Percentiles rank a stretch among this genome's conserved stretches.
Evolutionary conservation across 2,888 invertebrate species (phyloP).

Genomic region (Hydroisotoma schaefferi): DNA sequence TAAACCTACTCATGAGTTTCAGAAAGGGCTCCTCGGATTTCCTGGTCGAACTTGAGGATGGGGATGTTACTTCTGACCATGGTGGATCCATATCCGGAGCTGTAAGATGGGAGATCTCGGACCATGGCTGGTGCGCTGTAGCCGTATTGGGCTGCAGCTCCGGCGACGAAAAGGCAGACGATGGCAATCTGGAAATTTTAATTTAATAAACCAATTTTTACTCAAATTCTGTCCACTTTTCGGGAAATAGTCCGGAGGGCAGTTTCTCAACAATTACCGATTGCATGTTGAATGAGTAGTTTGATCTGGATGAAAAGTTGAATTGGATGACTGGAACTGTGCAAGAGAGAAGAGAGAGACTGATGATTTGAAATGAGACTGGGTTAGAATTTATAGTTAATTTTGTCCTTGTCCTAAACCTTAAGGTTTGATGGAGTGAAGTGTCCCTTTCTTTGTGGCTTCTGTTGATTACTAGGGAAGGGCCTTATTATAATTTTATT

Average conservation of each 20-base stretch:
- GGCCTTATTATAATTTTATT: too few relatives aligned
- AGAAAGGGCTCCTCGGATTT: constrained; percentile 17
- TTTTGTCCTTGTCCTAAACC: too few relatives aligned
- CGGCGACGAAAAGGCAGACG: constrained; percentile 21
- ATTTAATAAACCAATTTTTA: too few relatives aligned
- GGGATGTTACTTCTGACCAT: constrained; percentile 15
- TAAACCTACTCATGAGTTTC: constrained; percentile 13
- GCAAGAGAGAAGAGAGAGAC: too few relatives aligned
- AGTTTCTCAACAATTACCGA: too few relatives aligned
- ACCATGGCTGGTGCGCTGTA: not conserved
- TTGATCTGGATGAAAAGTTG: too few relatives aligned
- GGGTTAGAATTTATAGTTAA: constrained; percentile 2
- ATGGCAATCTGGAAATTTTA: constrained; percentile 23
- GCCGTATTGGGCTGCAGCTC: constrained; percentile 23
- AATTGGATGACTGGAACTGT: too few relatives aligned
- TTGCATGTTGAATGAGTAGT: not conserved
- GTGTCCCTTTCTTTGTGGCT: too few relatives aligned
- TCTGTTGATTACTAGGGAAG: too few relatives aligned
- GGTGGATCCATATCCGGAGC: constrained; percentile 5
- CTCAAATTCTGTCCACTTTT: too few relatives aligned
- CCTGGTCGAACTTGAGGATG: constrained; percentile 26
- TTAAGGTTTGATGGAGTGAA: too few relatives aligned
- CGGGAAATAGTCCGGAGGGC: too few relatives aligned
- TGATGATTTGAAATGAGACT: not conserved
- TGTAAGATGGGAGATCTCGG: constrained; percentile 6